Conservation (phyloP, 1,140 invertebrate genomes). For the Lepeophtheirus salmonis region DNA sequence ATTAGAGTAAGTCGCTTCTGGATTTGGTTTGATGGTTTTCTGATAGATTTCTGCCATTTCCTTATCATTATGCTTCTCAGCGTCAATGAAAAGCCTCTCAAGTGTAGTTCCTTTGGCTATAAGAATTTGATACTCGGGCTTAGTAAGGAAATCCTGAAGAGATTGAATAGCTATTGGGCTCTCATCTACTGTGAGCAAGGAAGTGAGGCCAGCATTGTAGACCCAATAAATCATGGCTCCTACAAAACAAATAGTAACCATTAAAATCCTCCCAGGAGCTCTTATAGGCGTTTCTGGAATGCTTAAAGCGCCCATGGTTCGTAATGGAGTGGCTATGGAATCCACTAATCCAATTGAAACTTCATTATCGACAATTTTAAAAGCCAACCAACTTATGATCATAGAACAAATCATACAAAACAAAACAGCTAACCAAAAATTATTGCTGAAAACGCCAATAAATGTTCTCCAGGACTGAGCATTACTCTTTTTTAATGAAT, state of each 20-base stretch:
- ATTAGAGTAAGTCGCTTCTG: neutral
- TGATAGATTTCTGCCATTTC: neutral
- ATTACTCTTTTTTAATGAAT: neutral
- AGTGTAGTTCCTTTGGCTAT: neutral
- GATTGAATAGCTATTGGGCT: neutral
- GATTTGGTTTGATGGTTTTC: neutral
- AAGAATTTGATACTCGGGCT: neutral
- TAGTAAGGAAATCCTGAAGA: neutral
- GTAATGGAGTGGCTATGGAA: neutral
- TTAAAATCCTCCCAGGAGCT: neutral
- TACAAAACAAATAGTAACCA: neutral
- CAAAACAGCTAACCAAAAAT: neutral
- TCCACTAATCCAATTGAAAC: neutral
- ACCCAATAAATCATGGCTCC: neutral
- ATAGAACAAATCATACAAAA: neutral
- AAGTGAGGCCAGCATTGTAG: neutral
- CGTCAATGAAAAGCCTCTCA: neutral
- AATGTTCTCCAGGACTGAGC: neutral
- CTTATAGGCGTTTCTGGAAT: neutral
- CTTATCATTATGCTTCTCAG: neutral
- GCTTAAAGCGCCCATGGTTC: neutral
- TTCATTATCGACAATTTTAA: neutral
- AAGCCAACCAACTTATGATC: neutral
- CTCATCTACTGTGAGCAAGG: neutral
- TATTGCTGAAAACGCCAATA: neutral